phyloP scores from a whole-genome alignment of 2,113 vertebrate species.

The Sinocyclocheilus maitianheensis region DNA sequence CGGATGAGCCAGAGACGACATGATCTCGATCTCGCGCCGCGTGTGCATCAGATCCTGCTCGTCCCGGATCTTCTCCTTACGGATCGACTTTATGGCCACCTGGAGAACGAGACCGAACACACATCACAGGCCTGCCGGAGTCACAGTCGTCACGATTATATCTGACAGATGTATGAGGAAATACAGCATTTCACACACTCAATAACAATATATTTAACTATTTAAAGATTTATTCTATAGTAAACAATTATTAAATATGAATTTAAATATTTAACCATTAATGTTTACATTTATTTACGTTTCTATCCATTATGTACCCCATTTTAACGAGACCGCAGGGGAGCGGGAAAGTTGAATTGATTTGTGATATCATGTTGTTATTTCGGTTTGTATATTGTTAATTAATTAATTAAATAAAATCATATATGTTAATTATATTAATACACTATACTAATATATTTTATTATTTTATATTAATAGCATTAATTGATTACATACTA shows the following conservation, averaged over 20 bases:
- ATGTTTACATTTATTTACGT: too few relatives aligned
- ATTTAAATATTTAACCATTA: background rate
- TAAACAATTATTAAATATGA: background rate
- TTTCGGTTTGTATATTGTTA: too few relatives aligned
- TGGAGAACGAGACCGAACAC: conserved; percentile 53
- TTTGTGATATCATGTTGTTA: too few relatives aligned
- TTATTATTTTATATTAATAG: background rate
- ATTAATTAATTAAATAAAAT: too few relatives aligned
- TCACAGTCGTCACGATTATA: too few relatives aligned
- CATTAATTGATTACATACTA: too few relatives aligned
- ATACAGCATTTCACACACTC: too few relatives aligned
- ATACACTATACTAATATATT: background rate
- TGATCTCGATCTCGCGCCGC: conserved; percentile 96
- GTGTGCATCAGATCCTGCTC: conserved; percentile 94
- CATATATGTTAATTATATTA: background rate
- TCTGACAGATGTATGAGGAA: too few relatives aligned
- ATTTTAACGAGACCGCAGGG: too few relatives aligned
- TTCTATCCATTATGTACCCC: too few relatives aligned
- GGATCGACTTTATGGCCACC: conserved; percentile 97
- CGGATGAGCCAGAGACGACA: conserved; percentile 94
- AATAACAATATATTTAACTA: background rate
- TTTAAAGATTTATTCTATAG: background rate
- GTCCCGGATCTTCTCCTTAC: conserved; percentile 94
- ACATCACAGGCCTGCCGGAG: too few relatives aligned
- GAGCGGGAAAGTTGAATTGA: too few relatives aligned